Evolutionary conservation across 2,113 vertebrate genomes (phyloP).

Genomic region (Platycercus adscitus): DNA sequence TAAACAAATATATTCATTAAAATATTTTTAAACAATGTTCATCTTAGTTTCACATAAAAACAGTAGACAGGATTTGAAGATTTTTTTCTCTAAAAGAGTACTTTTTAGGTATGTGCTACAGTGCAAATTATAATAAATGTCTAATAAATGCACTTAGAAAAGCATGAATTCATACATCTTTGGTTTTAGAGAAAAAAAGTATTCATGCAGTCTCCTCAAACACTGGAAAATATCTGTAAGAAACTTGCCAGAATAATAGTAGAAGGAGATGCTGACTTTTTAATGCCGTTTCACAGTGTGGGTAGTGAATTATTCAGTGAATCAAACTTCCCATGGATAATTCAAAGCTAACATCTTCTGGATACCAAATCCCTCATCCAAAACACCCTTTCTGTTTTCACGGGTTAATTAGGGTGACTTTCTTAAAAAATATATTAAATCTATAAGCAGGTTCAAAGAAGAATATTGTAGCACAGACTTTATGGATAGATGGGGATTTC

Average conservation of each 20-base stretch:
- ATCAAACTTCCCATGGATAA: slow-evolving; percentile 47
- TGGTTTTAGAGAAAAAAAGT: neutral
- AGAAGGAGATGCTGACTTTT: slow-evolving; percentile 7
- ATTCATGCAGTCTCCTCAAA: neutral
- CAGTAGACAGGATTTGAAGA: neutral
- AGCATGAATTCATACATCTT: neutral
- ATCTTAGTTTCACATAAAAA: neutral
- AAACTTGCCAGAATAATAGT: neutral
- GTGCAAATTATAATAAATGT: neutral
- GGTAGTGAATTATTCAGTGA: slow-evolving; percentile 45
- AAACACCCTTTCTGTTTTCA: neutral
- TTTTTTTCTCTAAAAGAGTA: neutral
- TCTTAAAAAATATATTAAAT: neutral
- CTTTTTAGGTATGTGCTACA: neutral
- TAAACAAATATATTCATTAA: slow-evolving; percentile 17
- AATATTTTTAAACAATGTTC: slow-evolving; percentile 45
- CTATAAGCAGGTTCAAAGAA: neutral
- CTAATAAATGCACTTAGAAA: neutral
- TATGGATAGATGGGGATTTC: neutral
- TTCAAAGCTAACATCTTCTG: slow-evolving; percentile 25
- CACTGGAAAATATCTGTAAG: neutral
- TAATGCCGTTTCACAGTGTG: neutral
- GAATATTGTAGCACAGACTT: neutral
- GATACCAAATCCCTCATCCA: neutral
- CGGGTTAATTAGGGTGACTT: neutral